phyloP scores from a whole-genome alignment of 2,797 vertebrate genomes.

The Clarias laeviceps region DNA sequence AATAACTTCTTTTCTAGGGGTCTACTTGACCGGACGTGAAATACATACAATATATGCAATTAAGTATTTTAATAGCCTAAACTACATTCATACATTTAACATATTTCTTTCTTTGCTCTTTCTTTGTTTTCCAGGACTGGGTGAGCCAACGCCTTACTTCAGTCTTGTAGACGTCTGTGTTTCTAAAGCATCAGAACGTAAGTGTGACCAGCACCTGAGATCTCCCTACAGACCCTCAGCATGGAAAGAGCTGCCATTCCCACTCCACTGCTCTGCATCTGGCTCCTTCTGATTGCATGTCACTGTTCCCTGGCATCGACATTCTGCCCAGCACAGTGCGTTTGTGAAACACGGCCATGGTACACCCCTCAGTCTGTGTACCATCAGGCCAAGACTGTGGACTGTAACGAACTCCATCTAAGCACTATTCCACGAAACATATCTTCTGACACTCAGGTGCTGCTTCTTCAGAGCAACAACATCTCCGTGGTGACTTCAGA shows the following conservation, averaged over 20 bases:
- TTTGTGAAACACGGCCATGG: slow-evolving; percentile 84
- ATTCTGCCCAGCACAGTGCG: slow-evolving; percentile 79
- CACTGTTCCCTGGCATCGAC: slow-evolving; percentile 49
- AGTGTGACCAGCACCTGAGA: slow-evolving; percentile 44
- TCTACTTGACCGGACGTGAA: neutral
- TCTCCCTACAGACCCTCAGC: slow-evolving; percentile 54
- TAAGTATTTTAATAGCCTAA: neutral
- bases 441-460: slow-evolving; percentile 77
- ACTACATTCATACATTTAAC: neutral
- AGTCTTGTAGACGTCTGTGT: slow-evolving; percentile 41
- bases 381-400: slow-evolving; percentile 80
- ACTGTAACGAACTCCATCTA: slow-evolving; percentile 83
- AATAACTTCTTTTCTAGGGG: neutral
- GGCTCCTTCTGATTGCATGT: slow-evolving; percentile 53
- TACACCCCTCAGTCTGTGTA: slow-evolving; percentile 83
- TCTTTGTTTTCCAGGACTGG: slow-evolving; percentile 54
- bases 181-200: slow-evolving; percentile 40
- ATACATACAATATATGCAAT: neutral
- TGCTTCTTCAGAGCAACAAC: slow-evolving; percentile 84
- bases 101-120: slow-evolving; percentile 26
- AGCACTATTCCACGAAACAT: slow-evolving; percentile 72
- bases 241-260: slow-evolving; percentile 59
- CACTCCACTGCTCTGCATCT: slow-evolving; percentile 52
- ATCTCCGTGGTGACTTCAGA: slow-evolving; percentile 75
- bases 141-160: slow-evolving; percentile 41